phyloP scores from a whole-genome alignment of 2,113 vertebrate species.

The Gymnorhina tibicen region DNA sequence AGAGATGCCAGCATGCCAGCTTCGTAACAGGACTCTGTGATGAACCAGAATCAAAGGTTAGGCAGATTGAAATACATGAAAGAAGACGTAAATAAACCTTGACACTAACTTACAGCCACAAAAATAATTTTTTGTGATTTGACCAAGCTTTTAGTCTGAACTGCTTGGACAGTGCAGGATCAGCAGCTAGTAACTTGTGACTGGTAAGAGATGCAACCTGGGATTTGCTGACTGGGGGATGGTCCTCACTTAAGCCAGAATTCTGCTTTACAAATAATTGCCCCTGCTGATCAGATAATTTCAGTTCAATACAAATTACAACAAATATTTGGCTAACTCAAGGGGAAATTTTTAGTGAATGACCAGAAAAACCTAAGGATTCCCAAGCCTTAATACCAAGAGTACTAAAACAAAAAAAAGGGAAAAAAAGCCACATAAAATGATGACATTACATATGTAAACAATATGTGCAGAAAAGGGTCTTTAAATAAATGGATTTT shows the following conservation, averaged over 20 bases:
- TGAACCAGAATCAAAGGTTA: not conserved
- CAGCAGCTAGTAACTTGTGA: not conserved
- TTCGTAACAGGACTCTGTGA: not conserved
- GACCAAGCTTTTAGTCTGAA: not conserved
- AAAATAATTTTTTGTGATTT: not conserved
- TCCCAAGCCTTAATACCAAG: not conserved
- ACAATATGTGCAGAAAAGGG: not conserved
- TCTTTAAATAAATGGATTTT: slow-evolving; percentile 38
- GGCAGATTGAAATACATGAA: not conserved
- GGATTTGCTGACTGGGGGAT: not conserved
- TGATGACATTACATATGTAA: not conserved
- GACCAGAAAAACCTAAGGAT: not conserved
- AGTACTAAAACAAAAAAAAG: not conserved
- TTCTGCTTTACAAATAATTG: no score
- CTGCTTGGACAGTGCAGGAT: not conserved
- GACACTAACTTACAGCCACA: not conserved
- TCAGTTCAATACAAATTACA: not conserved
- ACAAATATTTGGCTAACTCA: not conserved
- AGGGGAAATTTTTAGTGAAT: not conserved
- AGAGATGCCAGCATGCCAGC: not conserved
- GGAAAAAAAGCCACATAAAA: not conserved
- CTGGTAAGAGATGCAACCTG: not conserved
- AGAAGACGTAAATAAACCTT: not conserved
- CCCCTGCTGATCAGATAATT: not conserved
- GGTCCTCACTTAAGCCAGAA: not conserved